These are phyloP conservation scores for Scaeva pyrastri DNA, from an alignment of 2,888 invertebrate species.

Conservation along the genomic window DNA sequence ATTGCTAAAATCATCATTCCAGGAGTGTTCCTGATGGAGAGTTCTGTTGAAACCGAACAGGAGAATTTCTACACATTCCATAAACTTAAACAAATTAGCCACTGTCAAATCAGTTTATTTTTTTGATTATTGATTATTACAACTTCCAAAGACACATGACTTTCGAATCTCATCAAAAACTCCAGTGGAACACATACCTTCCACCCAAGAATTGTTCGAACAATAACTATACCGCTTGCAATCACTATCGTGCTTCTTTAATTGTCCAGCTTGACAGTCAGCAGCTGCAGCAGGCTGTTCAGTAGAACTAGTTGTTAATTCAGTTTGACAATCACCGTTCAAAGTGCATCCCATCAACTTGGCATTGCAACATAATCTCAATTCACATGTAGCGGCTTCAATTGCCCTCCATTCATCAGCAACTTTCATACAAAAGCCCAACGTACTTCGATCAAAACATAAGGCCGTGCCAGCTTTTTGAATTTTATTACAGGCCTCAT, in stretches of 20 bases:
- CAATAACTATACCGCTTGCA: slow-evolving; percentile 44
- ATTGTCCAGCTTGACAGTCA: slow-evolving; percentile 26
- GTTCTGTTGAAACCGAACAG: no score
- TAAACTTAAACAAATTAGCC: no score
- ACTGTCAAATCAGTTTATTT: no score
- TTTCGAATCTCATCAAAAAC: slow-evolving; percentile 16
- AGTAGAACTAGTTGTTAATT: background rate
- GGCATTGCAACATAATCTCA: slow-evolving; percentile 33
- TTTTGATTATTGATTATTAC: background rate
- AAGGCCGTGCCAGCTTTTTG: background rate
- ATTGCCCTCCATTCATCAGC: slow-evolving; percentile 6
- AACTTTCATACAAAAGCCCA: slow-evolving; percentile 25
- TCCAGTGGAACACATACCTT: slow-evolving; percentile 21
- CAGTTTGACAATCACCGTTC: background rate
- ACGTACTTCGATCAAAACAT: slow-evolving; percentile 33
- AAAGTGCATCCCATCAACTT: slow-evolving; percentile 33
- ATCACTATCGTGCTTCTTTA: slow-evolving; percentile 29
- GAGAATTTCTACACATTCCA: no score
- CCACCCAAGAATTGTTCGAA: slow-evolving; percentile 29
- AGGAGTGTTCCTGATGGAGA: no score
- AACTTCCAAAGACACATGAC: slow-evolving; percentile 37
- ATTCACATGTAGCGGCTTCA: slow-evolving; percentile 9
- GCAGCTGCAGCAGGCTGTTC: background rate
- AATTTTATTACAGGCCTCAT: background rate
- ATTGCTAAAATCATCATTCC: no score